A percentile compares a stretch with the other conserved stretches of the same genome.
These are phyloP conservation scores for Dinoponera quadriceps DNA, from an alignment of 1,140 invertebrate genomes.

Conservation along the genomic window DNA sequence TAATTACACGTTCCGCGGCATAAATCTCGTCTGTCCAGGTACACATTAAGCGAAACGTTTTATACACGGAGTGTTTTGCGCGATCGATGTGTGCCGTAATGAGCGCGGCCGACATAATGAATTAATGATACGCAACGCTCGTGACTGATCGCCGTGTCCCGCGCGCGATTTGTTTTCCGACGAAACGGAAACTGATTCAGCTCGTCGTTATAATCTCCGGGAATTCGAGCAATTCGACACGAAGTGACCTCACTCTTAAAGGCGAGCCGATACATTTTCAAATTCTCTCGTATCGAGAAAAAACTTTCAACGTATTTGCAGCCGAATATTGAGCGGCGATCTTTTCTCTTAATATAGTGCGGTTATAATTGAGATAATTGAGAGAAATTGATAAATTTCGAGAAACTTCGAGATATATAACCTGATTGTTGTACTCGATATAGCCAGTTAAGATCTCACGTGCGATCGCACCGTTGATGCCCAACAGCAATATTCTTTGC, in stretches of 20 bases:
- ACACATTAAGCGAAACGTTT: constrained; percentile 65
- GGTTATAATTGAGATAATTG: too few species aligned
- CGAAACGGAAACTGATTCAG: background rate
- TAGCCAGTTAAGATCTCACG: constrained; percentile 69
- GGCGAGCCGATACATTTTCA: background rate
- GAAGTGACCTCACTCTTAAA: background rate
- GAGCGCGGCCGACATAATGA: constrained; percentile 61
- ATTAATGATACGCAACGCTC: constrained; percentile 60
- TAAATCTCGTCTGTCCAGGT: constrained; percentile 61
- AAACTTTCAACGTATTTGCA: too few species aligned
- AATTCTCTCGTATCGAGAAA: background rate
- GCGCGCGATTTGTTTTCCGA: constrained; percentile 37
- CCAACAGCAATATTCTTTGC: constrained; percentile 65
- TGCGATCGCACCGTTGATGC: constrained; percentile 63
- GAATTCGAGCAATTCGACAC: constrained; percentile 50
- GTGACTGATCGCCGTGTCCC: constrained; percentile 37
- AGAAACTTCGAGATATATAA: constrained; percentile 36
- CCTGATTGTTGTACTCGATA: constrained; percentile 70
- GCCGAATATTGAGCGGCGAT: too few species aligned
- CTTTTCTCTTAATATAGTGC: too few species aligned
- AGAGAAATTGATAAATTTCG: background rate
- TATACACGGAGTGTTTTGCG: constrained; percentile 59
- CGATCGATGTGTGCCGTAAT: constrained; percentile 64
- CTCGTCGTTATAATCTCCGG: background rate
- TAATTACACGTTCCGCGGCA: constrained; percentile 58